These are phyloP conservation scores for Hydriomena furcata DNA, from an alignment of 2,888 invertebrate genomes.

Conservation along the genomic window DNA sequence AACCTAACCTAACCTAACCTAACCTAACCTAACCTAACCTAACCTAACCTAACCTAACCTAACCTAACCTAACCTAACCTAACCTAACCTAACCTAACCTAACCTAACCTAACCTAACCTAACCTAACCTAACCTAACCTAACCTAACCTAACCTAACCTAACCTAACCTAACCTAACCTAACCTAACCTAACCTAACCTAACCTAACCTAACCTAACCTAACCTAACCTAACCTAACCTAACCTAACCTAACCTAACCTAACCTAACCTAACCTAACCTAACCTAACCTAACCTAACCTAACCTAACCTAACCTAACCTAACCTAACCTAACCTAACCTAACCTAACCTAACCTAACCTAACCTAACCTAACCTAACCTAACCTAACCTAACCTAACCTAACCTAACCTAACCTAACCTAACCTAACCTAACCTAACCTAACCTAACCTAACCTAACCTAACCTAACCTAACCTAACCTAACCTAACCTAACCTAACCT, in stretches of 20 bases:
- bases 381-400: slow-evolving; percentile 28
- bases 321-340: slow-evolving; percentile 39
- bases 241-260: slow-evolving; percentile 36
- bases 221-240: slow-evolving; percentile 31
- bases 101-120: slow-evolving; percentile 30
- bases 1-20: too few species aligned
- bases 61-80: too few species aligned
- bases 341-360: slow-evolving; percentile 36
- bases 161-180: too few species aligned
- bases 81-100: too few species aligned
- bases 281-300: slow-evolving; percentile 38
- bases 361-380: slow-evolving; percentile 30
- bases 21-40: too few species aligned
- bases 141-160: too few species aligned
- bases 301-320: slow-evolving; percentile 35
- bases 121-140: slow-evolving; percentile 31
- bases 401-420: slow-evolving; percentile 31
- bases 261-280: slow-evolving; percentile 40
- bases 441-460: slow-evolving; percentile 30
- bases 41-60: too few species aligned
- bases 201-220: slow-evolving; percentile 35
- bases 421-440: slow-evolving; percentile 34
- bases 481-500: slow-evolving; percentile 36
- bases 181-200: slow-evolving; percentile 34
- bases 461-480: slow-evolving; percentile 35